Base-by-base conservation (phyloP, 2,888 invertebrate genomes). In the Eilema griseolum region DNA sequence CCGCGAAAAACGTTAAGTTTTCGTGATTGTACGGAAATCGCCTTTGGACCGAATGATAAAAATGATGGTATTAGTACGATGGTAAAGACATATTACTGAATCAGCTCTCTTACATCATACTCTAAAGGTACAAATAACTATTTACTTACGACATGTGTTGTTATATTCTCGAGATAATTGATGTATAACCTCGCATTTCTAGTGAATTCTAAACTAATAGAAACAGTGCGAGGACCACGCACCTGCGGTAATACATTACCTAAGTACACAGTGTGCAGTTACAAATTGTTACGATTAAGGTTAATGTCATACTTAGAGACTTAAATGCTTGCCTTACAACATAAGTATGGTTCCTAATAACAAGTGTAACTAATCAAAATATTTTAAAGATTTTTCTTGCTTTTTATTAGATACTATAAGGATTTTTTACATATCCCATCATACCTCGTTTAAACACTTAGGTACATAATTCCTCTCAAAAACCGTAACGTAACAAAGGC, bases 171-270 rank as follows among this genome's bases (percentile, higher is more conserved):
- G 20, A 59, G 62, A 67, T 57, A 72, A 37, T 71, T 72, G 79
- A 62, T 33, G 62, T 2, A 56, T 63, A 46, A 67, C 76, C 70
- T 80, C 26, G 69, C 61, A 73, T 70, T 67, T 63, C 60, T 77
- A 70, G 66, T 65, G 62, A 75, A 74, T 75, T 77, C 69, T 0
- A 71, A 69, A 63, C 24, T 70, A 70, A 73, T 74, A 63, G 66
- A 78, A 72, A 64, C 78, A 80, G 71, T 73, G 41, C 72, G 65
- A 66, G 76, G 74, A 61, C 52, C 23, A 66, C 69, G 73, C 81
- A 80, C 79, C 79, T 80, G 81, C 67, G 20, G 26, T 26, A 59
- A 65, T 65, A 66, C 61, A 72, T 66, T 37, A 63, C 24, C 12
- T 52, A 69, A 67, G 61, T 63, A 69, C 57, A 37, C 56, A 41